Conservation (phyloP, 2,797 vertebrate species). For the Acipenser oxyrinchus region DNA sequence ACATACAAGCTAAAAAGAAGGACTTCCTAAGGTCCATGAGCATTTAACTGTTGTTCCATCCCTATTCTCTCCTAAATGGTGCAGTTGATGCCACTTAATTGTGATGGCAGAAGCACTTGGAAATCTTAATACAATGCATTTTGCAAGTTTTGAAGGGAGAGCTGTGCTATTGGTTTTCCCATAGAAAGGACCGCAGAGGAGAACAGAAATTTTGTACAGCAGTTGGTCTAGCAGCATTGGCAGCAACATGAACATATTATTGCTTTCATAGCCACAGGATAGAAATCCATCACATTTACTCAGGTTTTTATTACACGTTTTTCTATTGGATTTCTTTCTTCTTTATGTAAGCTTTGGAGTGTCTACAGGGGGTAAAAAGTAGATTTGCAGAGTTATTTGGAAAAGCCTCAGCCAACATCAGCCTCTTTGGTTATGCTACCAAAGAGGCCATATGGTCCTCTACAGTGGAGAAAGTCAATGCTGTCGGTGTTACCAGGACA, state of each 20-base stretch:
- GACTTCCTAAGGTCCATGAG: too few species aligned
- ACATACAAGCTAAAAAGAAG: too few species aligned
- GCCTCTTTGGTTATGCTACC: too few species aligned
- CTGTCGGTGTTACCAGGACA: too few species aligned
- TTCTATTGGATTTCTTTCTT: conserved; percentile 4
- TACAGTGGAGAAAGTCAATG: too few species aligned
- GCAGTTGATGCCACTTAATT: not conserved
- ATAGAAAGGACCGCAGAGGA: conserved; percentile 28
- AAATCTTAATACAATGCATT: conserved; percentile 2
- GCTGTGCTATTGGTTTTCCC: conserved; percentile 28
- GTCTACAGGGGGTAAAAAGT: too few species aligned
- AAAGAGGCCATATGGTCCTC: too few species aligned
- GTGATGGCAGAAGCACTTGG: not conserved
- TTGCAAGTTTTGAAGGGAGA: not conserved
- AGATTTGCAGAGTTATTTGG: too few species aligned
- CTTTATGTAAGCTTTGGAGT: too few species aligned
- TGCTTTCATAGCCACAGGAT: conserved; percentile 30
- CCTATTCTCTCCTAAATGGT: too few species aligned
- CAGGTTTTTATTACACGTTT: conserved; percentile 42
- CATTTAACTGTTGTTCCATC: too few species aligned
- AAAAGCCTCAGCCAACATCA: too few species aligned
- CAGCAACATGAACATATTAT: conserved; percentile 23
- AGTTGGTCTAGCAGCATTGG: conserved; percentile 48
- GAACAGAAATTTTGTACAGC: conserved; percentile 54
- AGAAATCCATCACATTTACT: conserved; percentile 48